Percentiles rank a stretch among this genome's conserved stretches.
These are phyloP conservation scores for Cabera pusaria DNA, from an alignment of 2,888 invertebrate species.

Conservation along the genomic window DNA sequence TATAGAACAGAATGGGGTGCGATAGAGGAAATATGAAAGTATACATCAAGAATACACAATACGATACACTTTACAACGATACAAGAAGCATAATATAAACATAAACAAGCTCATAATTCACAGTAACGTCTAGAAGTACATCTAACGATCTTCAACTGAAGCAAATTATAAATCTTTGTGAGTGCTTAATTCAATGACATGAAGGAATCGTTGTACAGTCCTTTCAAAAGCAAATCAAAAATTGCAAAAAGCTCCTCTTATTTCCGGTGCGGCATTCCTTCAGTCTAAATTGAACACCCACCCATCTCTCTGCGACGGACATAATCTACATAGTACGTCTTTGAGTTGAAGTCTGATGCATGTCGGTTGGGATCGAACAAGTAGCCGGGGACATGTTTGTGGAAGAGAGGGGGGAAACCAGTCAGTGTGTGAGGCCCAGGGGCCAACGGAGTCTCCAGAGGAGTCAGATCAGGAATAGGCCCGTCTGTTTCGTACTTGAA, in stretches of 20 bases:
- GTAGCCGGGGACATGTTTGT: conserved; percentile 76
- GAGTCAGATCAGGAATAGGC: conserved; percentile 67
- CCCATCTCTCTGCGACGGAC: conserved; percentile 78
- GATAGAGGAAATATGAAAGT: conserved; percentile 23
- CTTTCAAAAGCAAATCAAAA: conserved; percentile 52
- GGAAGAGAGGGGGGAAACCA: conserved; percentile 75
- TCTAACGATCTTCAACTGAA: conserved; percentile 40
- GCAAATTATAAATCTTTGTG: conserved; percentile 62
- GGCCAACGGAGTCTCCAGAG: conserved; percentile 54
- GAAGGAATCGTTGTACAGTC: conserved; percentile 65
- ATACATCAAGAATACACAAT: conserved; percentile 28
- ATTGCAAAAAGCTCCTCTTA: conserved; percentile 41
- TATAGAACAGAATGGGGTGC: conserved; percentile 35
- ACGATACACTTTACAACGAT: conserved; percentile 30
- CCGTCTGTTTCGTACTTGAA: conserved; percentile 74
- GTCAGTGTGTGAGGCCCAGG: conserved; percentile 71
- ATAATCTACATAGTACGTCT: conserved; percentile 81
- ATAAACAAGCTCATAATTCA: conserved; percentile 26
- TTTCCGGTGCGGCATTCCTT: conserved; percentile 65
- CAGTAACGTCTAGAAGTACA: conserved; percentile 27
- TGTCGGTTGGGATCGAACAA: conserved; percentile 71
- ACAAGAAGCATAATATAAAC: conserved; percentile 33
- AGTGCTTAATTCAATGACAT: conserved; percentile 75
- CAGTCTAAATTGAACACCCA: conserved; percentile 80
- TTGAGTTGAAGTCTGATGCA: conserved; percentile 73